Base-by-base conservation (phyloP, 2,113 vertebrate species). In the Charadrius vociferus region DNA sequence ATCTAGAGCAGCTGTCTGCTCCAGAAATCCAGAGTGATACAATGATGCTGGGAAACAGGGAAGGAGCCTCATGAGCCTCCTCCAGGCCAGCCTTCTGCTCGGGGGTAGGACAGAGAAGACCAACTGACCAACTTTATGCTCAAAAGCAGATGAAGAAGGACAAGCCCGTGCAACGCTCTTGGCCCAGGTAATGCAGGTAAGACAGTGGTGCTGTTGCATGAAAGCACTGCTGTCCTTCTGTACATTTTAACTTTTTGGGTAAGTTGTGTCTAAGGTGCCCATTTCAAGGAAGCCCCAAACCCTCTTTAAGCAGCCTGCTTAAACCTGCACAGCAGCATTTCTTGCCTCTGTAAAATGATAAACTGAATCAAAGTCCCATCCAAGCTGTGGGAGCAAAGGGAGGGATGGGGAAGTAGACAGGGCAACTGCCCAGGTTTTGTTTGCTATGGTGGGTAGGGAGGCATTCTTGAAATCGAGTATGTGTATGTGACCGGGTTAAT, bases 131-230 rank as follows among this genome's bases (percentile, higher is more conserved):
- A 17, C 32, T 9, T 73, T 20, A 12, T 12, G 32, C 37, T 36
- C 30, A 36, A 53, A 73, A 45, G 58, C 37, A 32, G 81, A 26
- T 6, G 68, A 85, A n/a, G 81, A 24, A 66, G 41, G 30, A 86
- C 23, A 22, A 47, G 50, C 41, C 49, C 1, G 1, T 23, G n/a
- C 30, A 41, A 67, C 0, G 1, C 27, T 36, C 34, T 26, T 27
- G 34, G 23, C 45, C 55, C 11, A 5, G 18, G 58, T 62, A 43
- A 43, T 43, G 8, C 1, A 0, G 41, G 12, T 49, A 49, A 12
- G 27, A 59, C 43, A 59, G n/a, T 9, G 2, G 63, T 8, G 52
- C 41, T 53, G 49, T 55, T 24, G 12, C 49, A 7, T 37, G 39
- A 50, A 77, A 45, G 26, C 26, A 52, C 10, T 8, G 36, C n/a